Evolutionary conservation across 2,797 vertebrate genomes (phyloP).

Genomic region (Trachurus trachurus): DNA sequence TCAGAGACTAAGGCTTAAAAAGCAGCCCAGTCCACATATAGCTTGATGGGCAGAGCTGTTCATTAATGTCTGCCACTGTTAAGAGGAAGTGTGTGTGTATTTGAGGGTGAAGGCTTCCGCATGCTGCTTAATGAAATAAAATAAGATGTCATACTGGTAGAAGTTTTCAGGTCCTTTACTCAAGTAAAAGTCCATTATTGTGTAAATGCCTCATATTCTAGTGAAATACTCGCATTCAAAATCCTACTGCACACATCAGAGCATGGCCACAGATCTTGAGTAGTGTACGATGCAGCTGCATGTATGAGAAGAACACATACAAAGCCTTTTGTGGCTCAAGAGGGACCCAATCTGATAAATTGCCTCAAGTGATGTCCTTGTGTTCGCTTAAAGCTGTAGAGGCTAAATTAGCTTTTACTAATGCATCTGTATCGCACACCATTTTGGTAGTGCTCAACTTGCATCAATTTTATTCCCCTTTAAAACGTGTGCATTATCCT

Average conservation of each 20-base stretch:
- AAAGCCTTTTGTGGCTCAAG: not conserved
- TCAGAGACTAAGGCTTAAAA: constrained; percentile 79
- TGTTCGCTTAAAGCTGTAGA: too few species aligned
- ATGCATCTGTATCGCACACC: not conserved
- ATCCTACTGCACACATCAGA: not conserved
- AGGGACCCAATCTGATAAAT: not conserved
- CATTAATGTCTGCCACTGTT: constrained; percentile 42
- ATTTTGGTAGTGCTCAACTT: not conserved
- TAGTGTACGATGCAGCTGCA: not conserved
- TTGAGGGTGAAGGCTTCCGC: not conserved
- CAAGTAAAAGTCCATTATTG: not conserved
- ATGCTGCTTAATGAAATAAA: constrained; percentile 5
- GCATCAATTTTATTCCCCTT: not conserved
- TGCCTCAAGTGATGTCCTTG: not conserved
- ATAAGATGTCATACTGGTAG: not conserved
- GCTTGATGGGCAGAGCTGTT: constrained; percentile 56
- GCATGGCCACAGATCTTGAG: not conserved
- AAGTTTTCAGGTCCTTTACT: not conserved
- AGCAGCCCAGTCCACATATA: constrained; percentile 54
- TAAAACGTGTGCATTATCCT: not conserved
- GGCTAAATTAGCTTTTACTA: not conserved
- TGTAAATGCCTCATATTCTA: not conserved
- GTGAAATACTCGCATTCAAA: not conserved
- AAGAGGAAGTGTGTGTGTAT: not conserved
- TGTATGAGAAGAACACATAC: not conserved